Evolutionary conservation across 2,113 vertebrate species (phyloP).

Genomic region (Brevimyrus niger): DNA sequence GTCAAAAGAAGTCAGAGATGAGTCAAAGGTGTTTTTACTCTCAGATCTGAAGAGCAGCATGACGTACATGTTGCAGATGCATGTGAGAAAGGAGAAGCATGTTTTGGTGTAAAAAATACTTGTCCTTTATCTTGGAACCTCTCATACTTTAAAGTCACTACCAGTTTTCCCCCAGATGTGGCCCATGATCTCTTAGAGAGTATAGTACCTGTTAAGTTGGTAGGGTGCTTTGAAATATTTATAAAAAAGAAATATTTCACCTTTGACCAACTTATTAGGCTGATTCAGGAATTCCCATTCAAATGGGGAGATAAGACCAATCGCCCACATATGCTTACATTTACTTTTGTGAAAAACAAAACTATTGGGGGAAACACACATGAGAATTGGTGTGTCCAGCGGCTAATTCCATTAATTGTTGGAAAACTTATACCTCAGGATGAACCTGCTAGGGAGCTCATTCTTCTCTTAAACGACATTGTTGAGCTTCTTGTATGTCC

Average conservation of each 20-base stretch:
- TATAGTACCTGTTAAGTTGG: slow-evolving; percentile 22
- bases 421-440: slow-evolving; percentile 17
- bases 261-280: slow-evolving; percentile 15
- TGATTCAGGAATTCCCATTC: slow-evolving; percentile 28
- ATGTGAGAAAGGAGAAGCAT: not conserved
- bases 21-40: not conserved
- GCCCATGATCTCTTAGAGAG: slow-evolving; percentile 12
- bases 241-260: slow-evolving; percentile 9
- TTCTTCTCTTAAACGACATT: slow-evolving; percentile 15
- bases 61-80: not conserved
- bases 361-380: slow-evolving; percentile 10
- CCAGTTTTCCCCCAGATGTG: slow-evolving; percentile 28
- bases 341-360: slow-evolving; percentile 7
- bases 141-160: slow-evolving; percentile 21
- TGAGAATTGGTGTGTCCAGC: not conserved
- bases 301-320: slow-evolving; percentile 30
- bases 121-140: slow-evolving; percentile 26
- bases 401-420: slow-evolving; percentile 27
- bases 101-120: not conserved
- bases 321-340: slow-evolving; percentile 6
- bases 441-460: slow-evolving; percentile 6
- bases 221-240: not conserved
- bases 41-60: not conserved
- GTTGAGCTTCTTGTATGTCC: slow-evolving; percentile 14
- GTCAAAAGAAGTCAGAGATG: not conserved